A percentile compares a stretch with the other conserved stretches of the same genome.
Evolutionary conservation across 2,797 vertebrate species (phyloP).

Genomic region (Carcharodon carcharias): DNA sequence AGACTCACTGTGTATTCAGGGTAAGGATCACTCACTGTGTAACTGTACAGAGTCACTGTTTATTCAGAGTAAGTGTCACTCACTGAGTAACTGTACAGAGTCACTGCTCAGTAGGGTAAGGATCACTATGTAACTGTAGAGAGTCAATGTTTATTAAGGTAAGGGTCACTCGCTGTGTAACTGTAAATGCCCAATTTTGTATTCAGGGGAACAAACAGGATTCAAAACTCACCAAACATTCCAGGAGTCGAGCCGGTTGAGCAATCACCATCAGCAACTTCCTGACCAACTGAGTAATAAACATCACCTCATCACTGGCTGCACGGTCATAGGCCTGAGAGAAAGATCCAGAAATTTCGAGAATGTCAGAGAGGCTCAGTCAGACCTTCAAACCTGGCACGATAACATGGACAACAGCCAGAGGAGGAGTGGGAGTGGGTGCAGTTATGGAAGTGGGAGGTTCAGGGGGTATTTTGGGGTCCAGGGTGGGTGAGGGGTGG

Average conservation of each 20-base stretch:
- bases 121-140: not conserved
- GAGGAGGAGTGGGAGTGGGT: not conserved
- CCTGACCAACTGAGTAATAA: constrained; percentile 79
- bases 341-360: not conserved
- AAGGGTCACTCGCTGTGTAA: not conserved
- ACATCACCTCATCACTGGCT: constrained; percentile 81
- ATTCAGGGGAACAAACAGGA: not conserved
- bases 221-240: constrained; percentile 77
- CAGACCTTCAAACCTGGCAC: not conserved
- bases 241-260: constrained; percentile 83
- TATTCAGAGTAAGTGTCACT: too few species aligned
- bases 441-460: too few species aligned
- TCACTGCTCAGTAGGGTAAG: not conserved
- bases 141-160: not conserved
- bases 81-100: not conserved
- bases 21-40: not conserved
- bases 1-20: not conserved
- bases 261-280: constrained; percentile 93
- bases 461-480: too few species aligned
- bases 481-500: not conserved
- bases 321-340: constrained; percentile 85
- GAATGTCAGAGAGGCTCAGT: not conserved
- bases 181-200: not conserved
- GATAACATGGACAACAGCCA: not conserved
- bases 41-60: not conserved